Base-by-base conservation (phyloP, 1,140 invertebrate species). In the Pemphigus obesinymphae region DNA sequence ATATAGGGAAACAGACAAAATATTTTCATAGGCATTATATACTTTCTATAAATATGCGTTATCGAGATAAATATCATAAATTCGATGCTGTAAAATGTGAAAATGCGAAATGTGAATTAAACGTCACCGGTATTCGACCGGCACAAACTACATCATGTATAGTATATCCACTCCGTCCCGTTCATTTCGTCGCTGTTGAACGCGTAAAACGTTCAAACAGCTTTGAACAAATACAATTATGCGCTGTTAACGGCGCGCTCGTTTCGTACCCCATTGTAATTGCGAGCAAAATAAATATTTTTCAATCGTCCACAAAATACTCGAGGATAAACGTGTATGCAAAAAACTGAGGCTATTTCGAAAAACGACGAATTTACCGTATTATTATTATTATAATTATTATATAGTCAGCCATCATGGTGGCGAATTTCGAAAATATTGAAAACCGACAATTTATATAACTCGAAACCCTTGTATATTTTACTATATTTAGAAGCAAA, bases 201-300 rank as follows among this genome's bases (percentile, higher is more conserved):
- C 34, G 40, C 45, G 45, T 20, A 48, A 40, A 70, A 70, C 40
- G 68, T 23, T 7, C 66, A n/a, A 66, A 66, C 63, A 43, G 7
- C 8, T 70, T 45, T 17, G 23, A 29, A 70, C 37, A 70, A 70
- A 70, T 43, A 70, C 40, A 70, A 70, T 70, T 70, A 70, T 45
- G 13, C 10, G n/a, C 20, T 23, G 63, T 66, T 66, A 55, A 7
- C 17, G 23, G 11, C 34, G 11, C 68, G 23, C 23, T 43, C 15
- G 40, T 45, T 23, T 70, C 40, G 66, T 10, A 15, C n/a, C 17
- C 20, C 50, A 23, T 37, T 4, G n/a, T 20, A 40, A 80, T 58
- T 40, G 53, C 75, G 17, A 34, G 8, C 45, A 73, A 50, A 73
- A 73, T 73, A 73, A 73, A 73, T 73, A 31, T 26, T 45, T 70